Evolutionary conservation across 2,113 vertebrate genomes (phyloP).

Genomic region (Podarcis cretensis): DNA sequence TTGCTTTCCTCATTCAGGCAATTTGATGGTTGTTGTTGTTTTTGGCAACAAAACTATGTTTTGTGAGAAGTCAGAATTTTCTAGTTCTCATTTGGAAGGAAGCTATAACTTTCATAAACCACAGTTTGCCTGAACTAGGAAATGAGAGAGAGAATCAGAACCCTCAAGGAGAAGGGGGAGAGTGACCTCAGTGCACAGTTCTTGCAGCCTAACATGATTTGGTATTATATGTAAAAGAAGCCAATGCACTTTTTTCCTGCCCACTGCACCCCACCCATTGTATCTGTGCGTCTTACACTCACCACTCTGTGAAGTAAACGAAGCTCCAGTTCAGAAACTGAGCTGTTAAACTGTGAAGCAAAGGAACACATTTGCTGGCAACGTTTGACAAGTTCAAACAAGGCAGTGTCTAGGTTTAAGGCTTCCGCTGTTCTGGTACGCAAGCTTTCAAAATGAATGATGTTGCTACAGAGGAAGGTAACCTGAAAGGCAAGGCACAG

Average conservation of each 20-base stretch:
- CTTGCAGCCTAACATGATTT: neutral
- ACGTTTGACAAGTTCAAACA: constrained; percentile 95
- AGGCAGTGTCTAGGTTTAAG: constrained; percentile 87
- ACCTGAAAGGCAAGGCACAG: constrained; percentile 72
- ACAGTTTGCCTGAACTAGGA: too few species aligned
- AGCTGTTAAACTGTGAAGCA: constrained; percentile 93
- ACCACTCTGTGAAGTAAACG: constrained; percentile 94
- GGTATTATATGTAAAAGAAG: neutral
- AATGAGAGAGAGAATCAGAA: too few species aligned
- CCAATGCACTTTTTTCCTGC: too few species aligned
- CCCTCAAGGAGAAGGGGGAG: too few species aligned
- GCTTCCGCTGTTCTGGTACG: constrained; percentile 93
- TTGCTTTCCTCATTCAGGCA: neutral
- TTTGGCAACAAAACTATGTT: neutral
- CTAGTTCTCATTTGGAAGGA: neutral
- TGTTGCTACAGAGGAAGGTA: constrained; percentile 96
- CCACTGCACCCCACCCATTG: neutral
- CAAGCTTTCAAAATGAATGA: constrained; percentile 95
- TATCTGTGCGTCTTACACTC: constrained; percentile 48
- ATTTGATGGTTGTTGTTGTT: neutral
- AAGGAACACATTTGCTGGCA: constrained; percentile 97
- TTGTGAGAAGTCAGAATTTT: neutral
- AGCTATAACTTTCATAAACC: neutral
- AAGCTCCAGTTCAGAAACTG: constrained; percentile 93
- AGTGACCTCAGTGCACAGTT: neutral